These are phyloP conservation scores for Noctua janthina DNA, from an alignment of 2,888 invertebrate species.

Conservation along the genomic window DNA sequence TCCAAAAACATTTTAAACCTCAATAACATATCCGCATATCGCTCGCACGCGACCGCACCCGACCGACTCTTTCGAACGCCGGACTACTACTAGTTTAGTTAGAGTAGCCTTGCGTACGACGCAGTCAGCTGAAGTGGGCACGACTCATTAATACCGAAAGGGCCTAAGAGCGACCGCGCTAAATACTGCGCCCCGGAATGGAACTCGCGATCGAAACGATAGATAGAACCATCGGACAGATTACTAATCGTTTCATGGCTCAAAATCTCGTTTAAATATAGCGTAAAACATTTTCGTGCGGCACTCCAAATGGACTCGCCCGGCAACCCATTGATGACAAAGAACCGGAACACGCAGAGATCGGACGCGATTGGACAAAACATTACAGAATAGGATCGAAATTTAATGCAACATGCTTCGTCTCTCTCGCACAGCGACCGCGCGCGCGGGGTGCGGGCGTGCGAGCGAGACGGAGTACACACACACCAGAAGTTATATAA, in stretches of 20 bases:
- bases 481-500: conserved; percentile 85
- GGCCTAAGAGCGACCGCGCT: conserved; percentile 78
- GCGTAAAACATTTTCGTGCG: conserved; percentile 80
- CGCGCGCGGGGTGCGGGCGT: conserved; percentile 58
- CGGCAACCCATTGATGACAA: conserved; percentile 93
- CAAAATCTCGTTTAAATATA: conserved; percentile 75
- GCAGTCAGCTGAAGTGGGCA: conserved; percentile 90
- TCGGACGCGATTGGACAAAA: conserved; percentile 91
- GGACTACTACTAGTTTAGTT: conserved; percentile 86
- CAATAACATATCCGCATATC: conserved; percentile 83
- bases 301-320: conserved; percentile 90
- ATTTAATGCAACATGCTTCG: conserved; percentile 84
- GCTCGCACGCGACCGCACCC: conserved; percentile 75
- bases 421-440: conserved; percentile 77
- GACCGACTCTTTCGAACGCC: conserved; percentile 81
- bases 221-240: conserved; percentile 53
- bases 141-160: conserved; percentile 85
- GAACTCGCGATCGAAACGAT: conserved; percentile 58
- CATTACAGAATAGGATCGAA: conserved; percentile 89
- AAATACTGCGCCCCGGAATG: conserved; percentile 73
- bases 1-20: conserved; percentile 83
- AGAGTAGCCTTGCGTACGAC: conserved; percentile 89
- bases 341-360: conserved; percentile 92
- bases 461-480: conserved; percentile 76
- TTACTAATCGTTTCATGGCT: conserved; percentile 62